Percentiles rank a stretch among this genome's conserved stretches.
phyloP scores from a whole-genome alignment of 2,797 vertebrate genomes.

The Oreonectes daqikongensis region DNA sequence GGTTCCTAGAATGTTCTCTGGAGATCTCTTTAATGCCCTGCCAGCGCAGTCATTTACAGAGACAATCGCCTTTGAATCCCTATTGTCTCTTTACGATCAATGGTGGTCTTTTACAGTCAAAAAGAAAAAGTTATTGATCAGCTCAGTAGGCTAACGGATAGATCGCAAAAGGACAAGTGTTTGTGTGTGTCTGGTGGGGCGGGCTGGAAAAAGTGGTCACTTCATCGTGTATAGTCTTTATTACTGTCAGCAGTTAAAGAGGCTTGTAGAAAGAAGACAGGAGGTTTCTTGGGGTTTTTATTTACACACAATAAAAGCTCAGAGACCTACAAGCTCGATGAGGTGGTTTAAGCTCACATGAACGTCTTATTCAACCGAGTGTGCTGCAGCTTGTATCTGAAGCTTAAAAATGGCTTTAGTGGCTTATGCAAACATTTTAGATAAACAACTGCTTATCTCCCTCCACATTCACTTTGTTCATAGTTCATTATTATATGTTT shows the following conservation, averaged over 20 bases:
- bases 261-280: slow-evolving; percentile 32
- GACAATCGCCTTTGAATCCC: slow-evolving; percentile 50
- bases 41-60: slow-evolving; percentile 40
- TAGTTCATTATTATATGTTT: too few relatives aligned
- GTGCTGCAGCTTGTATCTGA: neutral
- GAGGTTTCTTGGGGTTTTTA: slow-evolving; percentile 36
- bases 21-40: slow-evolving; percentile 48
- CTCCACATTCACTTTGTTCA: too few relatives aligned
- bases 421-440: slow-evolving; percentile 16
- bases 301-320: slow-evolving; percentile 40
- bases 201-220: slow-evolving; percentile 34
- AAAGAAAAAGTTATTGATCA: slow-evolving; percentile 54
- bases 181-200: slow-evolving; percentile 26
- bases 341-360: slow-evolving; percentile 14
- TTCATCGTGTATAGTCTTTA: slow-evolving; percentile 46
- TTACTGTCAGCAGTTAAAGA: slow-evolving; percentile 32
- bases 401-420: slow-evolving; percentile 38
- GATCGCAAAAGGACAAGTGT: slow-evolving; percentile 25
- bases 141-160: slow-evolving; percentile 32
- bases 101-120: slow-evolving; percentile 48
- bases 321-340: slow-evolving; percentile 19
- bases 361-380: slow-evolving; percentile 20
- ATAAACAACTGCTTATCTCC: slow-evolving; percentile 9
- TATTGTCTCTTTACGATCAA: slow-evolving; percentile 48
- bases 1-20: slow-evolving; percentile 31